Percentiles rank a stretch among this genome's conserved stretches.
phyloP scores from a whole-genome alignment of 37 sponge, comb jelly and placozoan species.

The Geodia barretti region DNA sequence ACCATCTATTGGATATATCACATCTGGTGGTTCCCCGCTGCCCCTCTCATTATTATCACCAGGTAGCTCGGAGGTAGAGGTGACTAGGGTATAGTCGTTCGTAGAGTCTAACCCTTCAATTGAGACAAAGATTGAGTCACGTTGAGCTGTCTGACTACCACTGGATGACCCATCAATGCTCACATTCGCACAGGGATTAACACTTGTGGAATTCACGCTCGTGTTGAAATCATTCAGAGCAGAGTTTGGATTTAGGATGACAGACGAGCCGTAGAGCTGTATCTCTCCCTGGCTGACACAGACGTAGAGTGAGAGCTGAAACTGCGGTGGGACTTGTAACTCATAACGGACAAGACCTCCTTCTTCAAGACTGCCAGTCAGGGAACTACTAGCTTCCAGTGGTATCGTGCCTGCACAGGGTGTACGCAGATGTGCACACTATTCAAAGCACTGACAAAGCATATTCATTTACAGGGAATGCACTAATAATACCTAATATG shows the following conservation, averaged over 20 bases:
- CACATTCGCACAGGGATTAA: no score
- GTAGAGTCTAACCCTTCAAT: slow-evolving; percentile 12
- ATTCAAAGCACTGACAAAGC: no score
- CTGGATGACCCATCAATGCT: no score
- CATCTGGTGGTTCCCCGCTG: no score
- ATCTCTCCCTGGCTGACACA: slow-evolving; percentile 5
- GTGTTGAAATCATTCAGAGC: slow-evolving; percentile 31
- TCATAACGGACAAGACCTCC: slow-evolving; percentile 20
- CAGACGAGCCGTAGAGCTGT: slow-evolving; percentile 7
- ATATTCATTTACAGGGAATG: no score
- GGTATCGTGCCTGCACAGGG: not conserved
- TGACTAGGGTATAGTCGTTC: not conserved
- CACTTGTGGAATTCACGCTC: slow-evolving; percentile 11
- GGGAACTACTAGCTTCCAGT: not conserved
- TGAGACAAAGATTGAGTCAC: slow-evolving; percentile 35
- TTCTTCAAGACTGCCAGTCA: not conserved
- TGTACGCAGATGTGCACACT: not conserved
- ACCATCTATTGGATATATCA: no score
- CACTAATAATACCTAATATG: no score
- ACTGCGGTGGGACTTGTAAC: slow-evolving; percentile 16
- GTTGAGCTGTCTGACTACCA: not conserved
- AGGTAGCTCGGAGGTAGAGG: no score
- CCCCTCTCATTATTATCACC: no score
- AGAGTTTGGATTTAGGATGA: slow-evolving; percentile 36
- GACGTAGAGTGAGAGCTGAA: slow-evolving; percentile 28